phyloP scores from a whole-genome alignment of 2,113 vertebrate genomes.

The Sorex fumeus region DNA sequence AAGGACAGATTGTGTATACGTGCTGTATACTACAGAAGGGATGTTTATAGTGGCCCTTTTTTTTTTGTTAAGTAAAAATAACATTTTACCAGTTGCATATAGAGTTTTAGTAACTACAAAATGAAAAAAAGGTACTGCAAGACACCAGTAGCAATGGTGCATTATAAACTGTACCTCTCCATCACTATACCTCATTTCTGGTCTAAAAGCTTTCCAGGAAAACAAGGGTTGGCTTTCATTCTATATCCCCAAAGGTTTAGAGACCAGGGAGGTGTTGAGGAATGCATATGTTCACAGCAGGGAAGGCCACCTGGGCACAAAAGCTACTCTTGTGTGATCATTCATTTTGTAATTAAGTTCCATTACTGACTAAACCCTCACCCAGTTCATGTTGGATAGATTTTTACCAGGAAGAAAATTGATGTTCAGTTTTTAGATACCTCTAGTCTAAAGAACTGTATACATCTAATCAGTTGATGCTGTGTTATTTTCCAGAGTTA shows the following conservation, averaged over 20 bases:
- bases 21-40: slow-evolving; percentile 67
- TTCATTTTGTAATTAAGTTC: slow-evolving; percentile 40
- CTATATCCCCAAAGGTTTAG: background rate
- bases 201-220: background rate
- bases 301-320: background rate
- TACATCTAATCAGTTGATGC: background rate
- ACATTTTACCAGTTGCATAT: slow-evolving; percentile 72
- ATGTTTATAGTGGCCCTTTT: slow-evolving; percentile 46
- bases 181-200: slow-evolving; percentile 53
- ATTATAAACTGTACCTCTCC: background rate
- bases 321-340: background rate
- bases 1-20: slow-evolving; percentile 60
- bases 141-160: background rate
- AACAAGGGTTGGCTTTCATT: background rate
- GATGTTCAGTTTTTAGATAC: slow-evolving; percentile 30
- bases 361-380: slow-evolving; percentile 13
- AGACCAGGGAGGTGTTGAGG: background rate
- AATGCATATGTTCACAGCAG: background rate
- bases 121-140: slow-evolving; percentile 74
- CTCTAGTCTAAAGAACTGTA: background rate
- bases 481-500: background rate
- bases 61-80: slow-evolving; percentile 71
- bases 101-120: slow-evolving; percentile 64
- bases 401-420: slow-evolving; percentile 38
- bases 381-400: background rate